Evolutionary conservation across 2,797 vertebrate species (phyloP), one percentile per base, ranked within the genome.

Genomic region (Centroberyx gerrardi): DNA sequence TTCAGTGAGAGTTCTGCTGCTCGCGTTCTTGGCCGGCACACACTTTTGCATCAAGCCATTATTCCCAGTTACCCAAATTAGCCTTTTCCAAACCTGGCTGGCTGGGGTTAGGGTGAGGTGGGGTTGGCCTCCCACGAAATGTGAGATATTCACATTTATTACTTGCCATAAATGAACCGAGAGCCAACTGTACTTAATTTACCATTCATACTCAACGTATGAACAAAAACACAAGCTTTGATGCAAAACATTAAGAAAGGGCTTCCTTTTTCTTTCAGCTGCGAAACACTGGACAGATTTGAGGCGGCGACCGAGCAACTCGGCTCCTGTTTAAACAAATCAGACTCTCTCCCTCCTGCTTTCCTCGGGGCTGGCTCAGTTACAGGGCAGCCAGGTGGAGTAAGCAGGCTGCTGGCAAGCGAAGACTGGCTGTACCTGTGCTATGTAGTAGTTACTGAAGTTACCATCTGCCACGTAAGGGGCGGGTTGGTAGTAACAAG

Each of bases 371-470:
- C 85, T 81, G 75, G 88, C 86, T 97, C 96, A 99, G 96, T 99
- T 99, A 93, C 98, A 99, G 74, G 97, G 98, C 91, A 99, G 94
- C 98, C 98, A 99, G 90, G 98, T 98, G 5, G 97, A 99, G 91
- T 97, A 99, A 0, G 97, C 95, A 81, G 97, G 96, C 86, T 97
- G 97, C 93, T 99, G 97, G 93, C 97, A 99, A 12, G 97, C 94
- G 86, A 99, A 98, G 83, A 99, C 93, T 4, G 98, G 97, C 95
- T 99, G 98, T 74, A 99, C 97, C 93, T 99, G 98, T 29, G 98
- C 98, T 84, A 99, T 97, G 87, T 99, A 99, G 90, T 99, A 99
- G 96, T 99, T 99, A 95, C 96, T 99, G 93, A 99, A 99, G 95
- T 99, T 99, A 87, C 96, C 97, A 85, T 99, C 98, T 87, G 98